Conservation (phyloP, 2,797 vertebrate species). For the Rhadinocentrus ornatus region DNA sequence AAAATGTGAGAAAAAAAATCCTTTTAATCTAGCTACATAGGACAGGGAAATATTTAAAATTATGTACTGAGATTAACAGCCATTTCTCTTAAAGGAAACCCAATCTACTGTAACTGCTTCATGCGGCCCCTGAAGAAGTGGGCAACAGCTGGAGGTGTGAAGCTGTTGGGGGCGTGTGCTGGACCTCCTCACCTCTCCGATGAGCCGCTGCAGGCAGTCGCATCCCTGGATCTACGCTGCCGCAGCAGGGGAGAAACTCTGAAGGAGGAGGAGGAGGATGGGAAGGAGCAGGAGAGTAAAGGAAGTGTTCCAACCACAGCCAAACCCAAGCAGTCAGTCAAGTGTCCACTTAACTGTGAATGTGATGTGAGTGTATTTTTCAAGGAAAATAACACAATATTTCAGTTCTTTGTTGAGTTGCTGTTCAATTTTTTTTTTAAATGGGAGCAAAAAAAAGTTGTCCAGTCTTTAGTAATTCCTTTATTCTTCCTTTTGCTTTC, state of each 20-base stretch:
- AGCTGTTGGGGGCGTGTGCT: conserved; percentile 81
- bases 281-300: conserved; percentile 20
- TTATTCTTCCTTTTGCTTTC: background rate
- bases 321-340: conserved; percentile 50
- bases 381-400: background rate
- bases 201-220: conserved; percentile 83
- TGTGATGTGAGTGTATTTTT: conserved; percentile 82
- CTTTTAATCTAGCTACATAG: background rate
- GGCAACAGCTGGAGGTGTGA: conserved; percentile 72
- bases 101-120: conserved; percentile 88
- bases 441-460: background rate
- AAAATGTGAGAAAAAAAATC: no score
- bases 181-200: conserved; percentile 84
- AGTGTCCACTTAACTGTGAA: conserved; percentile 84
- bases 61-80: background rate
- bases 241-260: conserved; percentile 30
- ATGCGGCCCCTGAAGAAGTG: conserved; percentile 85
- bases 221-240: conserved; percentile 84
- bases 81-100: conserved; percentile 80
- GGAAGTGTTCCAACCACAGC: rapidly evolving
- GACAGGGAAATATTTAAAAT: background rate
- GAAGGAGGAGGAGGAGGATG: conserved; percentile 61
- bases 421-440: background rate
- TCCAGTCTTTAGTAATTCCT: background rate
- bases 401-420: background rate